Evolutionary conservation across 2,888 invertebrate species (phyloP), one percentile per base, ranked within the genome.

Genomic region (Metellina segmentata): DNA sequence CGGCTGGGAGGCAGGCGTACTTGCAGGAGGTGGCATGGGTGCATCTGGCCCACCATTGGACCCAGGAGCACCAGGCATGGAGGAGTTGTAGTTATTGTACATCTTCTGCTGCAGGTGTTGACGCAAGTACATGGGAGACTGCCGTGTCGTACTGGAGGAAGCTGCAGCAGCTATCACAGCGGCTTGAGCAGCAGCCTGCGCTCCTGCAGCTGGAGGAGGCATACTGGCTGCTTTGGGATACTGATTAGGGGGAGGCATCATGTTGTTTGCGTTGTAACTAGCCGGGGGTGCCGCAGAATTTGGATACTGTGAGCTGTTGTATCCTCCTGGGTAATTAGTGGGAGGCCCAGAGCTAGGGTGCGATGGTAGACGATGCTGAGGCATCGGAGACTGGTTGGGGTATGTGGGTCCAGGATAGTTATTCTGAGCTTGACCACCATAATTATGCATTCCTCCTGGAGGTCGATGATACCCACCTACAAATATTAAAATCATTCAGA

Each of bases 51-150:
- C 87, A 52, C 82, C 81, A 34, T 34, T 34, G 4, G 34, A 34
- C 34, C 87, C 82, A 16, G 71, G 81, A 52, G 89, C 19, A 48
- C 90, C 90, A 20, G 90, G 72, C 20, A 89, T 90, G 34, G 81
- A 77, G 11, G 81, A 71, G 93, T 93, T 70, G 77, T 93, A 89
- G 70, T 87, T 85, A 13, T 78, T 87, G 71, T 93, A 93, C 77
- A 93, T 93, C 72, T 92, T 93, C 52, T 94, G 94, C 94, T 95
- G 95, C 90, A 95, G 94, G 93, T 97, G 97, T 95, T 96, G 96
- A 94, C 97, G 97, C 95, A 97, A 96, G 96, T 97, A 96, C 94
- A 94, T 93, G 86, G 94, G 93, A 89, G 94, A 94, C 90, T 87
- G 93, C 93, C 82, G 94, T 94, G 85, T 89, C 94, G n/a, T 91